phyloP scores from a whole-genome alignment of 2,888 invertebrate species.

The Stegophylla sp. region DNA sequence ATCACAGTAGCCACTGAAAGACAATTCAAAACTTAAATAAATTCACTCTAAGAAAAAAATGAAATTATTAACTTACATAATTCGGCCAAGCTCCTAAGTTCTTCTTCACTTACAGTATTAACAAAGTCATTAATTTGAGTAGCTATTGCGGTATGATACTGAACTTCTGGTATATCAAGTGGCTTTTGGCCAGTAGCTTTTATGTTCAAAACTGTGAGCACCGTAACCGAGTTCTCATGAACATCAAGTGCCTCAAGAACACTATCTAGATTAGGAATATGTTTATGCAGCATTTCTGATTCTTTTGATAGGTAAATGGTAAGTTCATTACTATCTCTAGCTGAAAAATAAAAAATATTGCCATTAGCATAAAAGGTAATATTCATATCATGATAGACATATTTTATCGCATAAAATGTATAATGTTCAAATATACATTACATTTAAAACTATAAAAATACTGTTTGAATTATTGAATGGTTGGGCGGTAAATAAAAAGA shows the following conservation, averaged over 20 bases:
- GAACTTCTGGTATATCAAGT: slow-evolving; percentile 47
- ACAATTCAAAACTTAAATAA: slow-evolving; percentile 72
- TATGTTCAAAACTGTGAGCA: slow-evolving; percentile 83
- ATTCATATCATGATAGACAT: too few species aligned
- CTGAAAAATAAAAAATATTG: slow-evolving; percentile 1
- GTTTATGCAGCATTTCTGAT: slow-evolving; percentile 81
- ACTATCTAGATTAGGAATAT: slow-evolving; percentile 84
- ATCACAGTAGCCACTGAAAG: slow-evolving; percentile 69
- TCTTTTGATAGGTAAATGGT: slow-evolving; percentile 78
- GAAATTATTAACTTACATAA: slow-evolving; percentile 72
- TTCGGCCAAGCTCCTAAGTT: slow-evolving; percentile 85
- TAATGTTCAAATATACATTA: too few species aligned
- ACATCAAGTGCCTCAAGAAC: slow-evolving; percentile 89
- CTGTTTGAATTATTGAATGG: too few species aligned
- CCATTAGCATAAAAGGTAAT: background rate
- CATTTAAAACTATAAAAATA: too few species aligned
- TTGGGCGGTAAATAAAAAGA: too few species aligned
- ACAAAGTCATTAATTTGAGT: slow-evolving; percentile 87
- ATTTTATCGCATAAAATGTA: too few species aligned
- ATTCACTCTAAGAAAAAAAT: background rate
- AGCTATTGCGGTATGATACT: slow-evolving; percentile 68
- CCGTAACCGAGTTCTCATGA: slow-evolving; percentile 89
- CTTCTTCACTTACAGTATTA: slow-evolving; percentile 84
- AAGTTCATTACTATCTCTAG: slow-evolving; percentile 67
- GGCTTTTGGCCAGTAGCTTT: slow-evolving; percentile 67